Percentiles rank a stretch among this genome's conserved stretches.
Conservation (phyloP, 1,140 invertebrate genomes). For the Papilio machaon region DNA sequence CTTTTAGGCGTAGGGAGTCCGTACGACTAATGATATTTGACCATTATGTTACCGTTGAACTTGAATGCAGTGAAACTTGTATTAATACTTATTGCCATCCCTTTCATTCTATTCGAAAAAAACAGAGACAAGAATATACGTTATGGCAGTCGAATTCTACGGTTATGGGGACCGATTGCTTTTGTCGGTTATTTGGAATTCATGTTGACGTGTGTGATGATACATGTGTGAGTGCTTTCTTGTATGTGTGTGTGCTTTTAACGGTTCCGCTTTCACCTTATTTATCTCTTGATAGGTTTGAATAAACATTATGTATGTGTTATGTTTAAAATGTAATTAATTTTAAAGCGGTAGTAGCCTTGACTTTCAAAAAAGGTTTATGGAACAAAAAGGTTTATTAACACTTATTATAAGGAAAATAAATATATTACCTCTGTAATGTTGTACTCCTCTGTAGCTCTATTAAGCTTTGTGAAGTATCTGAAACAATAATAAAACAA, state of each 20-base stretch:
- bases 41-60: neutral
- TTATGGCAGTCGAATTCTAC: no score
- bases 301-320: neutral
- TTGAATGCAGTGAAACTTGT: no score
- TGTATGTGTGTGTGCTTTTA: neutral
- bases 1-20: slow-evolving; percentile 39
- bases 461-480: slow-evolving; percentile 58
- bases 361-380: neutral
- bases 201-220: neutral
- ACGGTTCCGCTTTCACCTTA: slow-evolving; percentile 9
- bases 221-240: neutral
- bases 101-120: no score
- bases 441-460: slow-evolving; percentile 61
- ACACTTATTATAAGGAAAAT: neutral
- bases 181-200: neutral
- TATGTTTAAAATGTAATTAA: slow-evolving; percentile 11
- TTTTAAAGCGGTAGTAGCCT: neutral
- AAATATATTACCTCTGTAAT: slow-evolving; percentile 62
- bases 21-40: slow-evolving; percentile 41
- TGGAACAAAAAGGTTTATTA: no score
- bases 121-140: no score
- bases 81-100: no score
- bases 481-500: slow-evolving; percentile 63
- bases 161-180: neutral
- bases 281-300: slow-evolving; percentile 11